phyloP scores from a whole-genome alignment of 2,888 invertebrate species.

The Heliconius hortense region DNA sequence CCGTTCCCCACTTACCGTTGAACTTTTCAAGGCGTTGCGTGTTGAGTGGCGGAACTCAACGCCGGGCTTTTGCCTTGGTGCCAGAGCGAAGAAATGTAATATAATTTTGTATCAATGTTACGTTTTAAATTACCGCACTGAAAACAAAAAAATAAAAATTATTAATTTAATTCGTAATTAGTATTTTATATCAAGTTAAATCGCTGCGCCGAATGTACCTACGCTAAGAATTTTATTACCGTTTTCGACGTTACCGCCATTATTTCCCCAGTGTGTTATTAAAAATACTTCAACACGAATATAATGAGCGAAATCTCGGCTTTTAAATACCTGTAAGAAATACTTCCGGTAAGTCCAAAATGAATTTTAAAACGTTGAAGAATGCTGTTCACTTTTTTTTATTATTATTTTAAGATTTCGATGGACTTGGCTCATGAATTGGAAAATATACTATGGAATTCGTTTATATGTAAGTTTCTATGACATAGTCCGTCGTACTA shows the following conservation, averaged over 20 bases:
- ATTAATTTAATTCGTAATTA: slow-evolving; percentile 14
- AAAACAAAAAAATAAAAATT: slow-evolving; percentile 4
- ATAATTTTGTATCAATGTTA: background rate
- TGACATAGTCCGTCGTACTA: too few relatives aligned
- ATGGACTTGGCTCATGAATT: too few relatives aligned
- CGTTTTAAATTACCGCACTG: background rate
- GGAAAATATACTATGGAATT: background rate
- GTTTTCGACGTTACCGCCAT: slow-evolving; percentile 42
- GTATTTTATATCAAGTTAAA: slow-evolving; percentile 14
- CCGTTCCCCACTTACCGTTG: too few relatives aligned
- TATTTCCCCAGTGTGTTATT: slow-evolving; percentile 49
- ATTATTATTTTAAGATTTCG: too few relatives aligned
- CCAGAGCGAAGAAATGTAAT: too few relatives aligned
- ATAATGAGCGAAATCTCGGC: slow-evolving; percentile 30
- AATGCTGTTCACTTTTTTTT: background rate
- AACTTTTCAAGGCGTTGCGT: too few relatives aligned
- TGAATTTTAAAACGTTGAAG: slow-evolving; percentile 20
- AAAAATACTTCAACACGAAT: slow-evolving; percentile 41
- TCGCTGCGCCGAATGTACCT: slow-evolving; percentile 7
- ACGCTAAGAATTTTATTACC: slow-evolving; percentile 40
- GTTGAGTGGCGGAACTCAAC: too few relatives aligned
- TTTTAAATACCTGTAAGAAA: slow-evolving; percentile 28
- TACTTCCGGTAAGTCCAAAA: slow-evolving; percentile 26
- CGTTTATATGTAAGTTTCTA: background rate
- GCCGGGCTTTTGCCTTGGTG: too few relatives aligned